These are phyloP conservation scores for Lithosia quadra DNA, from an alignment of 2,888 invertebrate genomes.

Conservation along the genomic window DNA sequence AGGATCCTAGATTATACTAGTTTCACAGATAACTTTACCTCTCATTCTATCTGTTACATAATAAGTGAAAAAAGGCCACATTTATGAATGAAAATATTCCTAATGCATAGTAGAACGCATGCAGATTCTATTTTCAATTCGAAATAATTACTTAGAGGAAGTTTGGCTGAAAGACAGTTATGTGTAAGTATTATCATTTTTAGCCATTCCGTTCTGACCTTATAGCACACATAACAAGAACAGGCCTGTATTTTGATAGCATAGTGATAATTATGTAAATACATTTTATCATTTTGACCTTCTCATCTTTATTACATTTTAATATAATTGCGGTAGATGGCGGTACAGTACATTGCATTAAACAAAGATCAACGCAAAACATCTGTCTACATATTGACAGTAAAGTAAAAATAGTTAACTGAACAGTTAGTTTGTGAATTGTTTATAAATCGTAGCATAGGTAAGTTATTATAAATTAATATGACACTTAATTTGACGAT, in stretches of 20 bases:
- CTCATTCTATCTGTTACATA: not conserved
- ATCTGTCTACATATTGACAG: not conserved
- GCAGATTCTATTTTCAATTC: not conserved
- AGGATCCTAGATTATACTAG: no score
- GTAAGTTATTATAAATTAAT: not conserved
- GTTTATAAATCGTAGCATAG: not conserved
- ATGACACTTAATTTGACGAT: not conserved
- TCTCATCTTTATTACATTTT: not conserved
- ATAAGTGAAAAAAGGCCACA: no score
- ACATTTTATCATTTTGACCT: constrained; percentile 5
- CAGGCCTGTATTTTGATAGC: not conserved
- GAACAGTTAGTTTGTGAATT: not conserved
- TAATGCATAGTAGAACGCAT: not conserved
- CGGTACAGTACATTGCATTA: not conserved
- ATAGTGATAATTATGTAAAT: not conserved
- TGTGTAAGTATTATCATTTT: not conserved
- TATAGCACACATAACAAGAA: not conserved
- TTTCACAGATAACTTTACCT: no score
- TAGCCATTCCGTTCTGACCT: not conserved
- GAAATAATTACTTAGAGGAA: not conserved
- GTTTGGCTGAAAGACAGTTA: not conserved
- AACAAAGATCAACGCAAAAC: not conserved
- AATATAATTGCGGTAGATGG: not conserved
- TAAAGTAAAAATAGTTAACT: not conserved
- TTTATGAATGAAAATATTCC: no score